A percentile compares a stretch with the other conserved stretches of the same genome.
Conservation (phyloP, 2,888 invertebrate genomes). For the Stenichneumon culpator region DNA sequence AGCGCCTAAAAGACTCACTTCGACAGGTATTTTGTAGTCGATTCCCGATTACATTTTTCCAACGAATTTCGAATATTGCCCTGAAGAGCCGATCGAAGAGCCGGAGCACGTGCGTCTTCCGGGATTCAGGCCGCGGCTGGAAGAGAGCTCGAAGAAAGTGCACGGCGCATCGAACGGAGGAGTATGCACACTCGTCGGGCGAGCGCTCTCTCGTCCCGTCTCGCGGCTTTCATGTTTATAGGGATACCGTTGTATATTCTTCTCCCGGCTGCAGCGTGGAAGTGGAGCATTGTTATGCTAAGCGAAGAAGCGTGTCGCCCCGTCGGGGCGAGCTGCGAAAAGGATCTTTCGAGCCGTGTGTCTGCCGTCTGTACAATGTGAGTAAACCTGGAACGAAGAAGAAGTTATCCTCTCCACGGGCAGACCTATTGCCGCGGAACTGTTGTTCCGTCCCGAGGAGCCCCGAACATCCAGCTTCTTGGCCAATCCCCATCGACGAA, state of each 20-base stretch:
- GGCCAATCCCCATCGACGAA: constrained; percentile 19
- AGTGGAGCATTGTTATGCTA: constrained; percentile 77
- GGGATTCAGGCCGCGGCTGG: constrained; percentile 53
- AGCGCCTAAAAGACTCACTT: not conserved
- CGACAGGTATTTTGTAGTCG: not conserved
- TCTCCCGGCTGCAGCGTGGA: constrained; percentile 56
- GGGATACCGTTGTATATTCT: constrained; percentile 66
- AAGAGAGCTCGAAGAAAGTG: constrained; percentile 52
- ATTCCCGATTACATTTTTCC: not conserved
- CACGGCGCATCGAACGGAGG: constrained; percentile 24
- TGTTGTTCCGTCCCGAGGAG: constrained; percentile 3
- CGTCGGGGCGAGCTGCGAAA: constrained; percentile 51
- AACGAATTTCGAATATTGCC: not conserved
- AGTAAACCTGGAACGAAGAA: not conserved
- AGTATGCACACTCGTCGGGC: constrained; percentile 63
- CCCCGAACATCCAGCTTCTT: constrained; percentile 8
- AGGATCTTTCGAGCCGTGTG: constrained; percentile 55
- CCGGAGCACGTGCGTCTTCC: constrained; percentile 47
- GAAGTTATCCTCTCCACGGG: constrained; percentile 2
- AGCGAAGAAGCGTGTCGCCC: constrained; percentile 73
- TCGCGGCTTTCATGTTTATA: constrained; percentile 54
- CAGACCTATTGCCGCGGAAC: not conserved
- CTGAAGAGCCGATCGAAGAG: constrained; percentile 16
- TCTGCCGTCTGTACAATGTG: constrained; percentile 10
- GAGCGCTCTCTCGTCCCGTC: constrained; percentile 48